A percentile compares a stretch with the other conserved stretches of the same genome.
These are phyloP conservation scores for Caracal caracal DNA, from an alignment of 2,113 vertebrate species.

Conservation along the genomic window DNA sequence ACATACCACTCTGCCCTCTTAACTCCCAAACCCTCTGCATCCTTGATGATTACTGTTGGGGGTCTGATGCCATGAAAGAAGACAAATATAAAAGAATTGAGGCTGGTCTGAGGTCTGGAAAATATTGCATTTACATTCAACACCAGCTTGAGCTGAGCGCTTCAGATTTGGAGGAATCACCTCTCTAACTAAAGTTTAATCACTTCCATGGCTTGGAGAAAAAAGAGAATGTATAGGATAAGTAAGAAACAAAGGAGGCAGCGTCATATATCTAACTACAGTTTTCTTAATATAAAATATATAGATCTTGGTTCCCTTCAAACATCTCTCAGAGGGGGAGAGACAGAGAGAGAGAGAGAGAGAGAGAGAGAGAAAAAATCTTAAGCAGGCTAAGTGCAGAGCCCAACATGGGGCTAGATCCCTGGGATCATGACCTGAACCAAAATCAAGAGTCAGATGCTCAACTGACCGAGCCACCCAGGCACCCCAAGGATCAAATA, in stretches of 20 bases:
- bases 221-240: background rate
- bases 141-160: background rate
- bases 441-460: no score
- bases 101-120: background rate
- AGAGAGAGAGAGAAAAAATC: no score
- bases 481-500: background rate
- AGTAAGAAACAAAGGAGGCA: background rate
- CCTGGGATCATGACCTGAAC: no score
- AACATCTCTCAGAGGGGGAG: background rate
- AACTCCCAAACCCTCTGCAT: background rate
- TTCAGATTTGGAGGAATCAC: background rate
- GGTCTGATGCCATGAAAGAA: background rate
- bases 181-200: background rate
- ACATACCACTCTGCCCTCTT: background rate
- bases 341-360: no score
- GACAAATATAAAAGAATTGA: background rate
- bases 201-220: background rate
- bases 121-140: background rate
- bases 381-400: no score
- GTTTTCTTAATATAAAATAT: background rate
- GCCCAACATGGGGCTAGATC: no score
- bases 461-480: no score
- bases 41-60: background rate
- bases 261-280: background rate
- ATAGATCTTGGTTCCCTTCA: background rate